These are phyloP conservation scores for Gorsachius goisagi DNA, from an alignment of 2,113 vertebrate genomes.

Conservation along the genomic window DNA sequence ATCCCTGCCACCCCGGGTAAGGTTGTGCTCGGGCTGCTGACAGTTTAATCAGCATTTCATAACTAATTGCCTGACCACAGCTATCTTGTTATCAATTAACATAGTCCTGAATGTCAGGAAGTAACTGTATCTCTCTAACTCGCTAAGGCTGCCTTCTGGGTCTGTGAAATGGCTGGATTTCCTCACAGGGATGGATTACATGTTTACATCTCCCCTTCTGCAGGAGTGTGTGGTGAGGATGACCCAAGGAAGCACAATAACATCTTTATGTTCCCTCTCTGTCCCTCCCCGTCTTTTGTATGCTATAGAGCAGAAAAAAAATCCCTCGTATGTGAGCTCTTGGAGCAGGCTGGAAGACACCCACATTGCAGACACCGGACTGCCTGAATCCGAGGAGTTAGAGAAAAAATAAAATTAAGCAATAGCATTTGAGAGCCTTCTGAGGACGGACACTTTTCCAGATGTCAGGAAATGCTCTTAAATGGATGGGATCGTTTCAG, in stretches of 20 bases:
- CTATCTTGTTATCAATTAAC: slow-evolving; percentile 60
- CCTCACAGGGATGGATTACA: slow-evolving; percentile 47
- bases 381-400: background rate
- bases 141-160: slow-evolving; percentile 3
- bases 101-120: slow-evolving; percentile 55
- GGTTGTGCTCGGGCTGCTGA: background rate
- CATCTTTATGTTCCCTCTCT: background rate
- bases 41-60: slow-evolving; percentile 48
- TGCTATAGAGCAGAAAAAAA: background rate
- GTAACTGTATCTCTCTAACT: slow-evolving; percentile 57
- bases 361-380: background rate
- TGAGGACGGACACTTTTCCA: background rate
- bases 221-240: background rate
- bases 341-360: background rate
- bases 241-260: background rate
- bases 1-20: background rate
- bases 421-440: background rate
- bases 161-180: slow-evolving; percentile 53
- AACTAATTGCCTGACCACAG: slow-evolving; percentile 34
- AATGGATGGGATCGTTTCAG: background rate
- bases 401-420: background rate
- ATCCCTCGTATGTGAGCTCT: background rate
- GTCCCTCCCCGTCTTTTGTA: background rate
- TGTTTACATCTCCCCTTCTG: slow-evolving; percentile 42
- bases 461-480: background rate